A percentile compares a stretch with the other conserved stretches of the same genome.
Conservation (phyloP, 2,797 vertebrate genomes). For the Cuculus canorus region DNA sequence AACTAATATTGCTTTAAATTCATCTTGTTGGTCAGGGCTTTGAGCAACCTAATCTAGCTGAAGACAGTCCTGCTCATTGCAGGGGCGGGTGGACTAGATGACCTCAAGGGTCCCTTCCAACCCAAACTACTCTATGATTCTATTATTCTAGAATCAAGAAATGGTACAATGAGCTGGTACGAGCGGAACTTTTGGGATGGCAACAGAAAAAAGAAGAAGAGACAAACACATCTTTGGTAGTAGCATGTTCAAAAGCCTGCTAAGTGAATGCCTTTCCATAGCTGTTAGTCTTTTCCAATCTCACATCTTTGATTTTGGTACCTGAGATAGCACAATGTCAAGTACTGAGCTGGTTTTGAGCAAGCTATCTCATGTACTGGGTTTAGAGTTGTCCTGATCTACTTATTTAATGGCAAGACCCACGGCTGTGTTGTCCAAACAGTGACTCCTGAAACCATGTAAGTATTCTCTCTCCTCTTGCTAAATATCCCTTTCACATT, state of each 20-base stretch:
- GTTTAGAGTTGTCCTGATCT: background rate
- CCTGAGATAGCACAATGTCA: background rate
- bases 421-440: background rate
- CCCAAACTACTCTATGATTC: too few relatives aligned
- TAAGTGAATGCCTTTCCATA: background rate
- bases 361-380: accelerated
- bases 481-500: background rate
- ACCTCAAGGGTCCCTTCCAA: too few relatives aligned
- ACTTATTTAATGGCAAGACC: background rate
- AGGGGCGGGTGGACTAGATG: too few relatives aligned
- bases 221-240: background rate
- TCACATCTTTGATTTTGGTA: background rate
- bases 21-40: background rate
- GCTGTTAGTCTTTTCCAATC: background rate
- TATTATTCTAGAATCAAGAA: background rate
- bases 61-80: too few relatives aligned
- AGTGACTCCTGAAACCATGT: background rate
- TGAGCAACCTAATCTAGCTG: too few relatives aligned
- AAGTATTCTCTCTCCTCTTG: background rate
- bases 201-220: background rate
- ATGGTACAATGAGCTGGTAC: background rate
- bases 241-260: background rate
- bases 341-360: background rate
- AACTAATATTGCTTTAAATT: background rate
- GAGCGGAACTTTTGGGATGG: background rate